Evolutionary conservation across 2,113 vertebrate species (phyloP).

Genomic region (Macquaria ambigua): DNA sequence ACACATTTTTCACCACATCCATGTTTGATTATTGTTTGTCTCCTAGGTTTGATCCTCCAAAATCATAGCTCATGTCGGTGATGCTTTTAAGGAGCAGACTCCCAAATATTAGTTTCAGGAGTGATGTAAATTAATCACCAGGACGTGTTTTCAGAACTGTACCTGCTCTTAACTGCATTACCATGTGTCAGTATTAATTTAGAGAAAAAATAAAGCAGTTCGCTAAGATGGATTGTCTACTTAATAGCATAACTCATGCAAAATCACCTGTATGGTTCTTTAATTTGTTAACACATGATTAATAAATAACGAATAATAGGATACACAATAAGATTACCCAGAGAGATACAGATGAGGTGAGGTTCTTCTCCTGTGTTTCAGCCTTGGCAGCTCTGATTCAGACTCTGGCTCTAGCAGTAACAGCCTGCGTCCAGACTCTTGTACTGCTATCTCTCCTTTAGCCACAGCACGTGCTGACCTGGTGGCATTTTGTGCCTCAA

Average conservation of each 20-base stretch:
- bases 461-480: constrained; percentile 45
- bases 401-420: constrained; percentile 35
- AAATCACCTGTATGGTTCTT: background rate
- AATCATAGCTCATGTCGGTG: background rate
- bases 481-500: constrained; percentile 56
- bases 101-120: background rate
- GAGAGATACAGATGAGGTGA: constrained; percentile 57
- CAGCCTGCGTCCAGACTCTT: constrained; percentile 41
- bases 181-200: background rate
- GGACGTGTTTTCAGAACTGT: background rate
- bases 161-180: constrained; percentile 4
- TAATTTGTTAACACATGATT: background rate
- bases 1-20: background rate
- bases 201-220: background rate
- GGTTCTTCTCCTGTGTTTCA: constrained; percentile 29
- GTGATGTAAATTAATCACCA: background rate
- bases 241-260: background rate
- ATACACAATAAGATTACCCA: constrained; percentile 61
- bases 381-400: constrained; percentile 35
- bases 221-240: background rate
- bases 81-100: background rate
- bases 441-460: constrained; percentile 20
- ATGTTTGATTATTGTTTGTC: background rate
- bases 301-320: constrained; percentile 4
- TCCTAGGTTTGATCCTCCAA: background rate